Evolutionary conservation across 2,888 invertebrate genomes (phyloP).

Genomic region (Tuberolachnus salignus): DNA sequence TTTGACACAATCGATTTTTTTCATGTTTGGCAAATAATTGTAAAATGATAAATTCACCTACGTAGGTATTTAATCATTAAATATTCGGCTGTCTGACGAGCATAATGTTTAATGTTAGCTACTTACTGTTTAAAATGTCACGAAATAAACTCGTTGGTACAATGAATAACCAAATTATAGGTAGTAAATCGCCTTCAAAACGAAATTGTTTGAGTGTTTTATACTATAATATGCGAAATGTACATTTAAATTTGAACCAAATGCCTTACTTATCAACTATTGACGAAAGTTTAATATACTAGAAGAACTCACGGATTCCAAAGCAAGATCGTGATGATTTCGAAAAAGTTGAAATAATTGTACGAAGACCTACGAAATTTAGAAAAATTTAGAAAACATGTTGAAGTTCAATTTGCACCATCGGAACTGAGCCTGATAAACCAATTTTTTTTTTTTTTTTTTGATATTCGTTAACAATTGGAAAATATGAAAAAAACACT

Average conservation of each 20-base stretch:
- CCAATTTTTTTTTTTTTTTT: too few species aligned
- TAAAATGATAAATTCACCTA: background rate
- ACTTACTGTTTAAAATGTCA: background rate
- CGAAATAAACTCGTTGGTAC: background rate
- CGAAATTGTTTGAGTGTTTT: conserved; percentile 32
- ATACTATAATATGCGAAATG: conserved; percentile 24
- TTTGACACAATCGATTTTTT: too few species aligned
- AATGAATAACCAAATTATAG: conserved; percentile 23
- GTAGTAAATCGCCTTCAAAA: conserved; percentile 14
- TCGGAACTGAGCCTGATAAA: too few species aligned
- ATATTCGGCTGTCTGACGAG: background rate
- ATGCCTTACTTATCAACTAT: conserved; percentile 7
- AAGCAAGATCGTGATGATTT: conserved; percentile 26
- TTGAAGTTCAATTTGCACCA: too few species aligned
- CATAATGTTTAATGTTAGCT: background rate
- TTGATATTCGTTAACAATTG: too few species aligned
- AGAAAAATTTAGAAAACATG: background rate
- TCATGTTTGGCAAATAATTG: background rate
- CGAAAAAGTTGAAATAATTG: conserved; percentile 25
- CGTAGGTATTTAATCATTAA: background rate
- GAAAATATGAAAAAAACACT: too few species aligned
- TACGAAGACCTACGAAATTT: conserved; percentile 13
- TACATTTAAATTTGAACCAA: conserved; percentile 35
- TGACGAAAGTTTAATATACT: conserved; percentile 24
- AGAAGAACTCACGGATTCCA: conserved; percentile 23